A percentile compares a stretch with the other conserved stretches of the same genome.
Evolutionary conservation across 2,888 invertebrate species (phyloP).

Genomic region (Melinaea menophilus): DNA sequence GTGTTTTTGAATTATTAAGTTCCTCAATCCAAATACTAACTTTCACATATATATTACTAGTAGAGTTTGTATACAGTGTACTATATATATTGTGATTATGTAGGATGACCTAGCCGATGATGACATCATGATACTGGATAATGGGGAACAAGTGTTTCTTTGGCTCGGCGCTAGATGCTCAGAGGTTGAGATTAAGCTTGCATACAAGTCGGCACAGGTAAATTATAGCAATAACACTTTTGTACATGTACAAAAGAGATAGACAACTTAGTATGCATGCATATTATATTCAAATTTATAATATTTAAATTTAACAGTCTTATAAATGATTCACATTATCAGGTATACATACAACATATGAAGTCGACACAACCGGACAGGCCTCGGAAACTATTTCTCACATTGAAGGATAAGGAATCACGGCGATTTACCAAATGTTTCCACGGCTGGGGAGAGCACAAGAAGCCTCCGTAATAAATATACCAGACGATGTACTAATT

Average conservation of each 20-base stretch:
- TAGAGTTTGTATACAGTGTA: not conserved
- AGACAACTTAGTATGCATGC: not conserved
- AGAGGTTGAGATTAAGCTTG: constrained; percentile 99
- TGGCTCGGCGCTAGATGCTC: constrained; percentile 98
- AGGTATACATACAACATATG: constrained; percentile 99
- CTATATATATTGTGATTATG: constrained; percentile 2
- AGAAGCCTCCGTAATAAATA: constrained; percentile 84
- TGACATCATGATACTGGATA: constrained; percentile 99
- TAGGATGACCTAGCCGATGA: constrained; percentile 99
- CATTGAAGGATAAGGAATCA: constrained; percentile 97
- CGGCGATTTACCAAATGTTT: constrained; percentile 97
- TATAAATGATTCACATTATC: constrained; percentile 15
- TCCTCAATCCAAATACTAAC: no score
- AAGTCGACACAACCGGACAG: constrained; percentile 95
- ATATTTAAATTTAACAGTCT: not conserved
- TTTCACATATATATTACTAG: no score
- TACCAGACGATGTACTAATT: constrained; percentile 14
- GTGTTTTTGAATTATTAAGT: no score
- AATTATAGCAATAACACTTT: not conserved
- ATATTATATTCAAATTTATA: not conserved
- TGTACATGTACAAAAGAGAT: no score
- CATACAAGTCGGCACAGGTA: constrained; percentile 98
- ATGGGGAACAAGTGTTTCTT: constrained; percentile 97
- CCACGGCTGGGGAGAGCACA: constrained; percentile 98
- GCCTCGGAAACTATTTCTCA: constrained; percentile 94